Conservation (phyloP, 2,113 vertebrate genomes). For the Antechinus stuartii region DNA sequence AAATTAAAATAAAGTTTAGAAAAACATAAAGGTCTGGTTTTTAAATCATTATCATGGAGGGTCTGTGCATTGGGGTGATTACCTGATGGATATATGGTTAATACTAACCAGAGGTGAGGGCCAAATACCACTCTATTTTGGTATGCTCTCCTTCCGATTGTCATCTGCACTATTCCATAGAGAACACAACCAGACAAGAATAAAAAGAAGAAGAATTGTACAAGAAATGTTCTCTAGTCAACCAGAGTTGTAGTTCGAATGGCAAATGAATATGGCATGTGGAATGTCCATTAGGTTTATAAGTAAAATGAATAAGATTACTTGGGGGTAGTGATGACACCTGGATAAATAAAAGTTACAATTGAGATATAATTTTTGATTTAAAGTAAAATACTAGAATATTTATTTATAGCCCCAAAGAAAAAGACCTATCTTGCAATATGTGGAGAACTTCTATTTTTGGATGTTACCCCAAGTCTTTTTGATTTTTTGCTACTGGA, state of each 20-base stretch:
- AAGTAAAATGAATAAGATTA: conserved; percentile 79
- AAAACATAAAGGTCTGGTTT: conserved; percentile 69
- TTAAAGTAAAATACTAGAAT: neutral
- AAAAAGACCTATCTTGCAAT: conserved; percentile 12
- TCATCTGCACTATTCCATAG: conserved; percentile 64
- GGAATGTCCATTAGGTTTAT: conserved; percentile 77
- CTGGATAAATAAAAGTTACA: conserved; percentile 86
- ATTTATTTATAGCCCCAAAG: neutral
- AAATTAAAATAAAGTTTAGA: conserved; percentile 72
- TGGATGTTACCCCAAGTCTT: neutral
- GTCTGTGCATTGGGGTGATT: conserved; percentile 74
- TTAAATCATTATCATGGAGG: conserved; percentile 75
- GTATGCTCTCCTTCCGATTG: neutral
- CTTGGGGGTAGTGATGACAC: conserved; percentile 78
- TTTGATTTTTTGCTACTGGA: conserved; percentile 3
- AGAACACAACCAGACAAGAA: conserved; percentile 67
- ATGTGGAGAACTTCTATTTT: neutral
- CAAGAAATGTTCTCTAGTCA: conserved; percentile 42
- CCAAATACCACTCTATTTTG: neutral
- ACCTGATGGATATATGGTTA: conserved; percentile 71
- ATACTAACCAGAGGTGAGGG: conserved; percentile 78
- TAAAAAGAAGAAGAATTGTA: conserved; percentile 66
- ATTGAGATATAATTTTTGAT: conserved; percentile 59
- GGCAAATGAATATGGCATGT: conserved; percentile 46
- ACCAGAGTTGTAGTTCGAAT: conserved; percentile 40